phyloP scores from a whole-genome alignment of 2,888 invertebrate species.

The Netelia inedita region DNA sequence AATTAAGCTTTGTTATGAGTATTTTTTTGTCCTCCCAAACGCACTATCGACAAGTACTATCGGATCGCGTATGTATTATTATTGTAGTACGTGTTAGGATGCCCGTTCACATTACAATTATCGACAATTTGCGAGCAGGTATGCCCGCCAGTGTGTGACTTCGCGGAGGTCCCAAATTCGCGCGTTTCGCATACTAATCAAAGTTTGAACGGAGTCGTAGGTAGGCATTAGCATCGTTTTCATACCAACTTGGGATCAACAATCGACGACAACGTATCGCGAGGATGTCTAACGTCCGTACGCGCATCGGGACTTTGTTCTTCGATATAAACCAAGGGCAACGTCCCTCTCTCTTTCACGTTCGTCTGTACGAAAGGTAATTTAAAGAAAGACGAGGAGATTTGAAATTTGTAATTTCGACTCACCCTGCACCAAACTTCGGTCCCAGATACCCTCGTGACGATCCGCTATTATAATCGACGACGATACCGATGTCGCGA shows the following conservation, averaged over 20 bases:
- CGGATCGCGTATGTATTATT: neutral
- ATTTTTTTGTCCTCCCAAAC: neutral
- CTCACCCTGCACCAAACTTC: slow-evolving; percentile 92
- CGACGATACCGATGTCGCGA: slow-evolving; percentile 94
- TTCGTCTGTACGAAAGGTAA: neutral
- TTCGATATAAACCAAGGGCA: neutral
- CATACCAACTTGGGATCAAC: slow-evolving; percentile 62
- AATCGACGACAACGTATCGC: slow-evolving; percentile 35
- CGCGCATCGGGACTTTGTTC: neutral
- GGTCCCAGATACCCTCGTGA: slow-evolving; percentile 94
- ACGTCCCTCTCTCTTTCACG: neutral
- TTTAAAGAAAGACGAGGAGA: neutral
- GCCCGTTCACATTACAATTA: slow-evolving; percentile 21
- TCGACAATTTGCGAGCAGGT: slow-evolving; percentile 22
- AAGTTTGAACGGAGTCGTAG: slow-evolving; percentile 31
- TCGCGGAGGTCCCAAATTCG: slow-evolving; percentile 42
- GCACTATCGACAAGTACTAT: neutral
- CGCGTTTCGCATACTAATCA: slow-evolving; percentile 54
- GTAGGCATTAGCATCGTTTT: slow-evolving; percentile 20
- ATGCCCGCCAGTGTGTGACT: slow-evolving; percentile 9
- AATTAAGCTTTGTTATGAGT: neutral
- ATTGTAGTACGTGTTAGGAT: slow-evolving; percentile 1
- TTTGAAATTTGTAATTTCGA: neutral
- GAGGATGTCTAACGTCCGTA: slow-evolving; percentile 26
- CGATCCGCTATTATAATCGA: slow-evolving; percentile 93